Base-by-base conservation (phyloP, 2,113 vertebrate genomes). In the Acrocephalus kingi region DNA sequence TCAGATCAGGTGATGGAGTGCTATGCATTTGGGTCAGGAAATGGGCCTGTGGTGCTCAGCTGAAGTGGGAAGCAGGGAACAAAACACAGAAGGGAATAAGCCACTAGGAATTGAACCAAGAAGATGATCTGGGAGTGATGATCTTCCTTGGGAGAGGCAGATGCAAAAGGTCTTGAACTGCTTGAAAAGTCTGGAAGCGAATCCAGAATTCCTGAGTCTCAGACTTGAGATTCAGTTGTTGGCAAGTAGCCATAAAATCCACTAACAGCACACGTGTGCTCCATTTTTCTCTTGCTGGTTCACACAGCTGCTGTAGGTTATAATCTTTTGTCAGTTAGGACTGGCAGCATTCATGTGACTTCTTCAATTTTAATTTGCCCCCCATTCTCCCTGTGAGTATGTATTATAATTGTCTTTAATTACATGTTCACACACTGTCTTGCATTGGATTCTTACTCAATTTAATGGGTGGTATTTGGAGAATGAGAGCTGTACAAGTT, bases 341-440 rank as follows among this genome's bases (percentile, higher is more conserved):
- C 78, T 93, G 72, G 59, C 67, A 88, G 48, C 85, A 72, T 91
- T 86, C 13, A 23, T 59, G n/a, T 51, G 80, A 21, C 71, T 85
- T 8, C 35, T 77, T 94, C 51, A 71, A 10, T 87, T 96, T 88
- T 88, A 74, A 89, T 63, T 96, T 83, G 63, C 25, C 37, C 67
- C 51, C 33, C 41, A 30, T 77, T 96, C 35, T 92, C 30, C 30
- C 59, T 80, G 14, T 55, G 61, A 84, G 66, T 43, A 15, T 85
- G 67, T 62, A 13, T 90, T 89, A 69, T 91, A 93, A 71, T 94
- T 93, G 69, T 55, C 81, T 71, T 87, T 93, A 94, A 85, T 94
- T 95, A 73, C 67, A 73, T 66, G 74, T 92, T 95, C 77, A 35
- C 30, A 33, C 24, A 13, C 41, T 49, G 45, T 46, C 31, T 89